Conservation (phyloP, 2,888 invertebrate genomes). For the Xestia c-nigrum region DNA sequence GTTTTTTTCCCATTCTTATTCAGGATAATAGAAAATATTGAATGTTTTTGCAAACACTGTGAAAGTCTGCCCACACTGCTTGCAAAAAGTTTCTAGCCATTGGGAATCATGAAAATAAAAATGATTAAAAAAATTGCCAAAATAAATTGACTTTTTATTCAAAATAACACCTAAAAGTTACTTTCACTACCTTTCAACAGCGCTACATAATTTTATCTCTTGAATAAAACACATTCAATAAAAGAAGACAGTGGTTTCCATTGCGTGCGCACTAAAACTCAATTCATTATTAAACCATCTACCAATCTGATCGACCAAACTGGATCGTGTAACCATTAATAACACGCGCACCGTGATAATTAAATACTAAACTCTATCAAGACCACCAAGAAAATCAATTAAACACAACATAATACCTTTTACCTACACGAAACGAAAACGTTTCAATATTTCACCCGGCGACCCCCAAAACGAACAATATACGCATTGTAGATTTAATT, state of each 20-base stretch:
- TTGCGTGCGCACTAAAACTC: conserved; percentile 1
- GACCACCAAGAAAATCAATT: conserved; percentile 61
- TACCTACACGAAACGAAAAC: conserved; percentile 30
- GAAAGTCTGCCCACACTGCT: not conserved
- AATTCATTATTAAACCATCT: conserved; percentile 36
- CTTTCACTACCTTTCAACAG: not conserved
- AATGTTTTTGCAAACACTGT: not conserved
- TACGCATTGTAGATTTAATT: conserved; percentile 69
- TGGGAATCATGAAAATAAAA: not conserved
- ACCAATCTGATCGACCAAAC: conserved; percentile 30
- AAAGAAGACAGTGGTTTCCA: not conserved
- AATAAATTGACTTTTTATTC: not conserved
- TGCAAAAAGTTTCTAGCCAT: too few relatives aligned
- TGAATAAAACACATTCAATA: not conserved
- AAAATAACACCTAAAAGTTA: not conserved
- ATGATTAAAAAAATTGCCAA: not conserved
- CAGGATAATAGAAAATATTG: conserved; percentile 11
- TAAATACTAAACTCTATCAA: conserved; percentile 33
- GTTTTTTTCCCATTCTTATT: conserved; percentile 29
- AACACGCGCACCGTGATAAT: conserved; percentile 37
- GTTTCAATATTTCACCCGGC: conserved; percentile 42
- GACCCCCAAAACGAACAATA: conserved; percentile 65
- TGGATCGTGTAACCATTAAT: conserved; percentile 29
- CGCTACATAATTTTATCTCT: too few relatives aligned
- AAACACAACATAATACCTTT: conserved; percentile 24